Percentiles rank a stretch among this genome's conserved stretches.
Evolutionary conservation across 2,113 vertebrate genomes (phyloP).

Genomic region (Nycticryphes semicollaris): DNA sequence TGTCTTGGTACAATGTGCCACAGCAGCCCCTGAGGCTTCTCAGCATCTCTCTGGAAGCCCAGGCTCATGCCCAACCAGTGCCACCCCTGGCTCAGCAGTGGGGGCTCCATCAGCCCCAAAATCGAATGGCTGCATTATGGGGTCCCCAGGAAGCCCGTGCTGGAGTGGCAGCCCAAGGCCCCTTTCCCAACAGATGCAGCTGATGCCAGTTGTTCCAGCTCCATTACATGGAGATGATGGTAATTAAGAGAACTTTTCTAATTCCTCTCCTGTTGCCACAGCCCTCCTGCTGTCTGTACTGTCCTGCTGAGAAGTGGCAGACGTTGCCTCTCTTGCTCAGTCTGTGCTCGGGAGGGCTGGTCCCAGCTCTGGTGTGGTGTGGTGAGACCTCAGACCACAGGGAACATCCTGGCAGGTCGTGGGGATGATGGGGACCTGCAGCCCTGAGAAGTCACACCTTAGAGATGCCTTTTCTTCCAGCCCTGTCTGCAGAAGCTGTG

Average conservation of each 20-base stretch:
- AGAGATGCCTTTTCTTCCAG: not conserved
- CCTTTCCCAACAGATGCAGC: not conserved
- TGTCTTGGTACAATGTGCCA: no score
- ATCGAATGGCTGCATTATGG: fast-evolving
- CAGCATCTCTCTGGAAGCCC: fast-evolving
- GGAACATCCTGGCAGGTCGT: fast-evolving
- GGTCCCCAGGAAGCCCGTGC: not conserved
- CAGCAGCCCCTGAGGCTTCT: not conserved
- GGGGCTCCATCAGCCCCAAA: not conserved
- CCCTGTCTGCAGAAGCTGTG: not conserved
- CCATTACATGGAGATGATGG: not conserved
- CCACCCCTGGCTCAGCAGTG: fast-evolving
- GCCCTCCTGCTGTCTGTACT: not conserved
- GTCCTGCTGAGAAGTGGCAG: not conserved
- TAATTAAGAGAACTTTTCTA: not conserved
- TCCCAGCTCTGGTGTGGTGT: not conserved
- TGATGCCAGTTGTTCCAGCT: not conserved
- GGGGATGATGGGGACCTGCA: not conserved
- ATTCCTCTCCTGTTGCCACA: not conserved
- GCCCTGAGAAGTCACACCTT: fast-evolving
- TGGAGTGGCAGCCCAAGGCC: not conserved
- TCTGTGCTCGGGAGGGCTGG: not conserved
- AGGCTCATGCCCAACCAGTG: fast-evolving
- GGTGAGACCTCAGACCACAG: not conserved
- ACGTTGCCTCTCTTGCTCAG: fast-evolving